Evolutionary conservation across 2,113 vertebrate genomes (phyloP), one percentile per base, ranked within the genome.

Genomic region (Cyprinus carpio): DNA sequence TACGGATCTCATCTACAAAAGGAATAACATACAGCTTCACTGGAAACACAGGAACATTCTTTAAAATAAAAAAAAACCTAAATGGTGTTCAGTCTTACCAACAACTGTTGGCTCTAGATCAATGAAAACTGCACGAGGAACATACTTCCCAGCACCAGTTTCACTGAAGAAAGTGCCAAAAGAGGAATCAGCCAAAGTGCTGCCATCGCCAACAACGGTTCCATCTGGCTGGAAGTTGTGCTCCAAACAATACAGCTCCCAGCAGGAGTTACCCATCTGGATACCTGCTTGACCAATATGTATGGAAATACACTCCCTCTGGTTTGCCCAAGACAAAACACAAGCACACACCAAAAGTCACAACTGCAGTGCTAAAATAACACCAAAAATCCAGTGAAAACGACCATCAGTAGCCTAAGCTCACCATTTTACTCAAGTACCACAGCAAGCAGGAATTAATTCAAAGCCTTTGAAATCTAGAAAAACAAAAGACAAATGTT

Each of bases 111-210:
- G 74, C 46, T 75, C 74, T 46, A 75, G 12, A 29, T 75, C 74
- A 51, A 75, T 75, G 25, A 75, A 75, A 2, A 75, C 15, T 4
- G 46, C 74, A 49, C 74, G 74, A 51, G 74, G 74, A 75, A 75
- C 74, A 0, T 75, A 29, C 13, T 75, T 75, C 43, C 74, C 74
- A 49, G 74, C 74, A 75, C 74, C 74, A 2, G 46, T 75, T 75
- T 75, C 74, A 75, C 74, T 51, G 74, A 75, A 75, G 74, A 75
- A 75, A 27, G 74, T 75, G 40, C 74, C 74, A 27, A 51, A 75
- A 29, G 40, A 49, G 13, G 74, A 75, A n/a, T 75, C 46, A 10
- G 4, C 8, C 25, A 75, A 0, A 20, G 6, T 5, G 8, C 74
- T 18, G 15, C 15, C 6, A 75, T 46, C n/a, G 7, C 0, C 0